phyloP scores from a whole-genome alignment of 2,113 vertebrate genomes.

The Plectropomus leopardus region DNA sequence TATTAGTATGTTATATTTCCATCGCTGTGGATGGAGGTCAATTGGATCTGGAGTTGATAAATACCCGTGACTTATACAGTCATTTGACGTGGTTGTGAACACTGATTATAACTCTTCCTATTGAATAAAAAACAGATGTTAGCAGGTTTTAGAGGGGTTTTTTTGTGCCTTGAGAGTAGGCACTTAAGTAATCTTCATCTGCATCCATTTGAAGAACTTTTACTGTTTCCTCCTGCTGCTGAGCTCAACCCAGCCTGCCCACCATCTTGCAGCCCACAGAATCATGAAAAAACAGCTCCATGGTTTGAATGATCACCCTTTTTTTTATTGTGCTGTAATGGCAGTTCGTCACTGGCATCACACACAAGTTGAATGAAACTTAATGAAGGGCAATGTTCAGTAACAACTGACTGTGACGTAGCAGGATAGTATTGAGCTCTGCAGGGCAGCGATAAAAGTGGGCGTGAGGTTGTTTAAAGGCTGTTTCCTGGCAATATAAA shows the following conservation, averaged over 20 bases:
- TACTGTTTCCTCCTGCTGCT: neutral
- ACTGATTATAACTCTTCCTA: no score
- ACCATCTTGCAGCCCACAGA: neutral
- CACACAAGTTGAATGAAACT: conserved; percentile 25
- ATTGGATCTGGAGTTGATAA: no score
- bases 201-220: conserved; percentile 1
- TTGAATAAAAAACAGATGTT: no score
- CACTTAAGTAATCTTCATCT: neutral
- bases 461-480: conserved; percentile 49
- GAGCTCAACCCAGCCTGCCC: neutral
- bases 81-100: no score
- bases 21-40: no score
- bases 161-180: no score
- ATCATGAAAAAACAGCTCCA: conserved; percentile 8
- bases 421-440: conserved; percentile 13
- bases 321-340: conserved; percentile 37
- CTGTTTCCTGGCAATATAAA: conserved; percentile 73
- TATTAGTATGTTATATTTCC: no score
- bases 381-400: conserved; percentile 56
- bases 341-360: conserved; percentile 21
- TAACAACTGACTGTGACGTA: conserved; percentile 14
- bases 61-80: no score
- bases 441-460: conserved; percentile 59
- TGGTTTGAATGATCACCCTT: conserved; percentile 10
- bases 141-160: no score